Conservation (phyloP, 2,797 vertebrate genomes). For the Pseudochaenichthys georgianus region DNA sequence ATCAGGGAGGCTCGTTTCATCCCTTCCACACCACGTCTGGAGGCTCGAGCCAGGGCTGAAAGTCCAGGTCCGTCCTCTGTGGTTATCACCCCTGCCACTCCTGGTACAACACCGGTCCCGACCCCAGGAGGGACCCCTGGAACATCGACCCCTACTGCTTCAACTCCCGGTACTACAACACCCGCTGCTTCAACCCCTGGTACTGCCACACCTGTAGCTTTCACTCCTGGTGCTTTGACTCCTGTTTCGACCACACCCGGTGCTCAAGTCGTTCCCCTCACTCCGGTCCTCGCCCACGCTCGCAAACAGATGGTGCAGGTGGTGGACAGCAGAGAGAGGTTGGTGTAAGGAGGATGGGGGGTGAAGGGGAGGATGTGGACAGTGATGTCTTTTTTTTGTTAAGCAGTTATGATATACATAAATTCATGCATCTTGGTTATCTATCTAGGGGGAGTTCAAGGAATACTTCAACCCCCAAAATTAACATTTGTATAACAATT, state of each 20-base stretch:
- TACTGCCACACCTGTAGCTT: conserved; percentile 21
- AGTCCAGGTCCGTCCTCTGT: conserved; percentile 62
- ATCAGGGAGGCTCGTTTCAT: conserved; percentile 82
- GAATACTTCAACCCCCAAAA: too few relatives aligned
- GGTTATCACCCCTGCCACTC: conserved; percentile 77
- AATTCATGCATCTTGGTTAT: conserved; percentile 24
- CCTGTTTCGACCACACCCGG: conserved; percentile 51
- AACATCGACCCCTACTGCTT: conserved; percentile 44
- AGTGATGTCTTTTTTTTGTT: conserved; percentile 36
- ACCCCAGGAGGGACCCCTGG: conserved; percentile 71
- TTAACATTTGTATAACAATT: too few relatives aligned
- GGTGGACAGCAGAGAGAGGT: conserved; percentile 75
- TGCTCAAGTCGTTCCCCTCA: conserved; percentile 68
- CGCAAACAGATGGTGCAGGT: conserved; percentile 81
- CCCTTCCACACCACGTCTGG: conserved; percentile 87
- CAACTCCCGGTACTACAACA: conserved; percentile 17
- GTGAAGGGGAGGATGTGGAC: conserved; percentile 1
- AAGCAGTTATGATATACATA: conserved; percentile 34
- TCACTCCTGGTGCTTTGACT: conserved; percentile 39
- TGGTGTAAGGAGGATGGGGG: conserved; percentile 60
- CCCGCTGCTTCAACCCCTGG: conserved; percentile 28
- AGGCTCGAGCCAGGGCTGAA: conserved; percentile 57
- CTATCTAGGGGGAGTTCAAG: neutral
- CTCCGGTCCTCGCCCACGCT: conserved; percentile 75
- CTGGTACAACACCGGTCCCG: conserved; percentile 72